Percentiles rank a stretch among this genome's conserved stretches.
These are phyloP conservation scores for Gordius sp. DNA, from an alignment of 2,888 invertebrate species.

Conservation along the genomic window DNA sequence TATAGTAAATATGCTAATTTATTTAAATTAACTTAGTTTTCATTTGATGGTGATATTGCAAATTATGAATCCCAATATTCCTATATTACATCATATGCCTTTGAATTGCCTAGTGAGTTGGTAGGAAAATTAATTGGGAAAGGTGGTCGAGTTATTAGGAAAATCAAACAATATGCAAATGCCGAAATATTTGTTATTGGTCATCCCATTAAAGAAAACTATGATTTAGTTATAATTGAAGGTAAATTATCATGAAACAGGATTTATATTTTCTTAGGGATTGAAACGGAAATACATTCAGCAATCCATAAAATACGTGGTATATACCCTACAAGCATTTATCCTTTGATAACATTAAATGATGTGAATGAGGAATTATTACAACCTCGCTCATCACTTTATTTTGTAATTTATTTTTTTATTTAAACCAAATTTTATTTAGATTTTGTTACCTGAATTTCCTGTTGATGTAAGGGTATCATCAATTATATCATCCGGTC, in stretches of 20 bases:
- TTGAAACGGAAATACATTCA: slow-evolving; percentile 46
- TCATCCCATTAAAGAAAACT: slow-evolving; percentile 44
- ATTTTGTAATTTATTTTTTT: slow-evolving; percentile 20
- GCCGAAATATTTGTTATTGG: slow-evolving; percentile 51
- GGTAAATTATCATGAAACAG: slow-evolving; percentile 33
- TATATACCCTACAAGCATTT: slow-evolving; percentile 52
- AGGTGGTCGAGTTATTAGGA: slow-evolving; percentile 50
- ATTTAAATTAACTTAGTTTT: no score
- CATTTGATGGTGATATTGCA: neutral
- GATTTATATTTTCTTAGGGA: slow-evolving; percentile 33
- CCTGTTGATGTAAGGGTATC: neutral
- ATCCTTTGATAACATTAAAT: slow-evolving; percentile 42
- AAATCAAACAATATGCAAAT: slow-evolving; percentile 45
- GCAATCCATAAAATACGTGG: slow-evolving; percentile 57
- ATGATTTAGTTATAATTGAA: slow-evolving; percentile 57
- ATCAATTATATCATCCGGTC: slow-evolving; percentile 12
- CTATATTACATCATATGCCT: slow-evolving; percentile 37
- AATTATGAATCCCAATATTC: slow-evolving; percentile 35
- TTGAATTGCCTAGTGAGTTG: slow-evolving; percentile 33
- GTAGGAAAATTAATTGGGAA: slow-evolving; percentile 65
- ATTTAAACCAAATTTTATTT: neutral
- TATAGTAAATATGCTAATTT: no score
- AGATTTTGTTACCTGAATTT: neutral
- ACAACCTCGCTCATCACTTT: slow-evolving; percentile 28
- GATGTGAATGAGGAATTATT: slow-evolving; percentile 34